Base-by-base conservation (phyloP, 1,140 invertebrate species). In the Sarcophaga bullata region DNA sequence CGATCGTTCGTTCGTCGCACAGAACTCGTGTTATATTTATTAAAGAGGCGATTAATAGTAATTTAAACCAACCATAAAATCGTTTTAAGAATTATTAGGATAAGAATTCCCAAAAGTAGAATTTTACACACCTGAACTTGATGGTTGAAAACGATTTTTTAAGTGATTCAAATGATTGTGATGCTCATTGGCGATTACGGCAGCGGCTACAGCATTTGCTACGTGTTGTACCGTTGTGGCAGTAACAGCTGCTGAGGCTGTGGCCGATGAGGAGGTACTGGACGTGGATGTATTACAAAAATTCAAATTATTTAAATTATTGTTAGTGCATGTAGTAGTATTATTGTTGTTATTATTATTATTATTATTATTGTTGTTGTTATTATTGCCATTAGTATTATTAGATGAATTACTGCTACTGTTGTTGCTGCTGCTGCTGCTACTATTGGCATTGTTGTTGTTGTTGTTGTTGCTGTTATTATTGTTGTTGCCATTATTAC, bases 101-200 rank as follows among this genome's bases (percentile, higher is more conserved):
- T n/a, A n/a, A n/a, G n/a, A n/a, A n/a, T n/a, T n/a, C n/a, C n/a
- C n/a, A n/a, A n/a, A n/a, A n/a, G n/a, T n/a, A n/a, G n/a, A n/a
- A n/a, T n/a, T n/a, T n/a, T n/a, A 72, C 80, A 17, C 62, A 83
- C 82, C 82, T 83, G 82, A 62, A 78, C 49, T 83, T 3, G 82
- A 58, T 68, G 82, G 37, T 37, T 86, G 88, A 84, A 88, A 89
- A 37, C 87, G 84, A 15, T 88, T 85, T 76, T 89, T 89, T 15
- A 89, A 83, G 68, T 83, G 88, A 81, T 89, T 89, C 68, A 89
- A 83, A 81, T 89, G 87, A 73, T 85, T 87, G 84, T 89, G 87
- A 85, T 89, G 87, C 84, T 89, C 88, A 37, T 84, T 89, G 84
- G 85, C 87, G 48, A 89, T 89, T 0, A 87, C 87, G 0, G 87